Evolutionary conservation across 2,113 vertebrate species (phyloP).

Genomic region (Malaclemys terrapin): DNA sequence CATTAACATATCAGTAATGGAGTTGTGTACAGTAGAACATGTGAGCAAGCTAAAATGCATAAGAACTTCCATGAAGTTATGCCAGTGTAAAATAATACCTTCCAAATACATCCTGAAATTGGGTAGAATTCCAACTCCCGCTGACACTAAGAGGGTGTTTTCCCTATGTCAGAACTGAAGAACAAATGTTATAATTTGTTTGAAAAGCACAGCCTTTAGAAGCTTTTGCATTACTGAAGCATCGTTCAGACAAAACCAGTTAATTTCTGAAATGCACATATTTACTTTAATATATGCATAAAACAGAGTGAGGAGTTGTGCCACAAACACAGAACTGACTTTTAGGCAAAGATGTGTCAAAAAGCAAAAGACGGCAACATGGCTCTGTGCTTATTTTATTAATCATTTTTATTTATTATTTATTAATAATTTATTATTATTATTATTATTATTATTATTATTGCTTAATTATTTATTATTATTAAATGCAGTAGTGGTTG

Average conservation of each 20-base stretch:
- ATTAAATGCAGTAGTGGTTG: slow-evolving; percentile 76
- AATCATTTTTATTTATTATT: slow-evolving; percentile 34
- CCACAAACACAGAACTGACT: background rate
- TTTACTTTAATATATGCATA: slow-evolving; percentile 18
- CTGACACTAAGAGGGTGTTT: background rate
- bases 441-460: slow-evolving; percentile 76
- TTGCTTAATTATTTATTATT: slow-evolving; percentile 65
- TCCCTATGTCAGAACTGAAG: background rate
- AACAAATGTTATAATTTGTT: background rate
- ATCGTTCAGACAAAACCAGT: slow-evolving; percentile 15
- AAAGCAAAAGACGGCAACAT: slow-evolving; percentile 29
- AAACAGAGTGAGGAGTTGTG: slow-evolving; percentile 23
- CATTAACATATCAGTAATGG: background rate
- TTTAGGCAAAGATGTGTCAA: slow-evolving; percentile 39
- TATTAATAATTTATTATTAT: slow-evolving; percentile 44
- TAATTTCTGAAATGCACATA: slow-evolving; percentile 9
- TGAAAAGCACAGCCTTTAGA: slow-evolving; percentile 20
- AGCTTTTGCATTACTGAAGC: slow-evolving; percentile 10
- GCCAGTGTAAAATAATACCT: slow-evolving; percentile 1
- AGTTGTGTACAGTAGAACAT: background rate
- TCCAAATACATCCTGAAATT: accelerated
- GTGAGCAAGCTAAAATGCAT: slow-evolving; percentile 1
- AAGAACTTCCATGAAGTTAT: background rate
- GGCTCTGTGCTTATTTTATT: slow-evolving; percentile 33
- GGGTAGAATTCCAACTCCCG: background rate